These are phyloP conservation scores for Archips xylosteana DNA, from an alignment of 2,888 invertebrate genomes.

Conservation along the genomic window DNA sequence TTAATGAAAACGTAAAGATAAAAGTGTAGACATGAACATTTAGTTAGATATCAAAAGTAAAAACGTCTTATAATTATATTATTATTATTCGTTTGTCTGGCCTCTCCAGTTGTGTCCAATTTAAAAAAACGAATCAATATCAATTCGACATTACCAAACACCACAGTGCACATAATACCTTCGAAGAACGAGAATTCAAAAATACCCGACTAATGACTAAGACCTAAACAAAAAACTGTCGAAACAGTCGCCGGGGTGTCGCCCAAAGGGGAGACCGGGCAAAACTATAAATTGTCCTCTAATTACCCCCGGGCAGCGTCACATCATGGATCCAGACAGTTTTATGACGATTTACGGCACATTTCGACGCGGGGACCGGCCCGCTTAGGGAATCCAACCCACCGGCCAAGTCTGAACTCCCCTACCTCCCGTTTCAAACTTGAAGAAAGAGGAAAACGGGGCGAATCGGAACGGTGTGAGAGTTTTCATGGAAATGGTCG, in stretches of 20 bases:
- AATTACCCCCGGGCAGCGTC: constrained; percentile 88
- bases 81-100: no score
- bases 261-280: constrained; percentile 43
- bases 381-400: constrained; percentile 74
- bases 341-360: constrained; percentile 88
- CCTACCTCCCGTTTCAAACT: constrained; percentile 45
- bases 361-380: constrained; percentile 82
- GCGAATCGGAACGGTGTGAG: constrained; percentile 35
- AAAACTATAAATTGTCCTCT: constrained; percentile 85
- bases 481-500: constrained; percentile 50
- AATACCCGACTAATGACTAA: constrained; percentile 35
- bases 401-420: constrained; percentile 57
- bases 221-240: constrained; percentile 42
- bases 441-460: constrained; percentile 38
- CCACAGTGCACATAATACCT: neutral
- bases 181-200: constrained; percentile 21
- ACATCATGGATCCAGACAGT: constrained; percentile 90
- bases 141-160: no score
- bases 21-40: no score
- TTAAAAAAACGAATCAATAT: no score
- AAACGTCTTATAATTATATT: neutral
- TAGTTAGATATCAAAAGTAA: no score
- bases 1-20: no score
- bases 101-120: no score
- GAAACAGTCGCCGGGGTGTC: constrained; percentile 40